phyloP scores from a whole-genome alignment of 2,888 invertebrate species.

The Bugulina stolonifera region DNA sequence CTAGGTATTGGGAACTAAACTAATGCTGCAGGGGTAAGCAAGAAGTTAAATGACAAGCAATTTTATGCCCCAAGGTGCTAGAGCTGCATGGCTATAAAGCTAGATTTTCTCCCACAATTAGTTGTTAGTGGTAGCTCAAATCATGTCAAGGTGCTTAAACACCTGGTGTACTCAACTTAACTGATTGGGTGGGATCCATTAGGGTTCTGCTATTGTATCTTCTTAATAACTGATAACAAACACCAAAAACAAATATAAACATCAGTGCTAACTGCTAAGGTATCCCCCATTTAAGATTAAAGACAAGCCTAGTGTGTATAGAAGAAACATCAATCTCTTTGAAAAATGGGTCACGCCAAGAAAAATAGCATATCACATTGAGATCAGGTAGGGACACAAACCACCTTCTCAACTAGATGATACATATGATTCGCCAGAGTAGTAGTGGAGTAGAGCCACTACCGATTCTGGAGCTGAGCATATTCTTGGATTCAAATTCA shows the following conservation, averaged over 20 bases:
- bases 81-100: not conserved
- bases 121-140: slow-evolving; percentile 22
- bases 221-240: slow-evolving; percentile 26
- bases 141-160: slow-evolving; percentile 20
- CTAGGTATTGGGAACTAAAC: not conserved
- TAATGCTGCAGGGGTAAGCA: not conserved
- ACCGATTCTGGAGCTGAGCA: too few species aligned
- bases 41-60: not conserved
- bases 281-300: too few species aligned
- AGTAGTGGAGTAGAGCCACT: too few species aligned
- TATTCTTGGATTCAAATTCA: too few species aligned
- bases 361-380: too few species aligned
- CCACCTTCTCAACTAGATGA: too few species aligned
- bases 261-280: slow-evolving; percentile 4
- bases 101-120: not conserved
- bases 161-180: slow-evolving; percentile 25
- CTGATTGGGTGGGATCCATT: not conserved
- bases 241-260: slow-evolving; percentile 18
- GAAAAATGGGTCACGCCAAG: too few species aligned
- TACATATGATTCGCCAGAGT: too few species aligned
- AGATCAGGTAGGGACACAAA: too few species aligned
- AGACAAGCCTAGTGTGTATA: too few species aligned
- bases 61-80: not conserved
- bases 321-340: too few species aligned
- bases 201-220: not conserved